A percentile compares a stretch with the other conserved stretches of the same genome.
Evolutionary conservation across 2,113 vertebrate species (phyloP).

Genomic region (Chaetorhynchus papuensis): DNA sequence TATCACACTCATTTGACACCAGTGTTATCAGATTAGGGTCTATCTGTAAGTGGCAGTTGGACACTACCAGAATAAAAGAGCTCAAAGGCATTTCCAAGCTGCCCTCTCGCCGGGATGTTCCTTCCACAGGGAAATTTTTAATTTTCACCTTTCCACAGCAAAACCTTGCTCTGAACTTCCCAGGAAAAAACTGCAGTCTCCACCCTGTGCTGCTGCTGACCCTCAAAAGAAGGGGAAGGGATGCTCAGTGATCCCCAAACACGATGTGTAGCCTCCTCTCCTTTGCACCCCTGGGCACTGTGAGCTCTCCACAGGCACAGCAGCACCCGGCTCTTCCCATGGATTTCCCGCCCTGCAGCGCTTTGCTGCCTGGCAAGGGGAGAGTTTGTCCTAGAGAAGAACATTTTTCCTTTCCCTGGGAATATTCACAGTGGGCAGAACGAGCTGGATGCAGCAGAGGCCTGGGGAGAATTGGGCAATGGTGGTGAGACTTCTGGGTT

Average conservation of each 20-base stretch:
- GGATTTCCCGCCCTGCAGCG: background rate
- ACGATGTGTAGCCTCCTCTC: rapidly evolving
- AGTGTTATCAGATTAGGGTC: background rate
- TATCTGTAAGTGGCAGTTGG: background rate
- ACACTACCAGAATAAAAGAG: background rate
- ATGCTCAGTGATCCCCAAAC: background rate
- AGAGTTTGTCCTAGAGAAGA: background rate
- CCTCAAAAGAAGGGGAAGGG: background rate
- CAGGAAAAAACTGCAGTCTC: background rate
- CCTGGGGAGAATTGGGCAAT: background rate
- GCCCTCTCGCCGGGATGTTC: rapidly evolving
- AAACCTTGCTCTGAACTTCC: background rate
- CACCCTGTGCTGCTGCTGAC: background rate
- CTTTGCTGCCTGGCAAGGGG: background rate
- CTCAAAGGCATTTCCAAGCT: constrained; percentile 7
- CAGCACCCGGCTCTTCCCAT: rapidly evolving
- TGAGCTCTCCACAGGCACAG: background rate
- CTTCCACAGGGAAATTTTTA: background rate
- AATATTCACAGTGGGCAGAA: background rate
- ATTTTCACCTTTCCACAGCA: background rate
- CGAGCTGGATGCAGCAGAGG: background rate
- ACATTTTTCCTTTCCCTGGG: background rate
- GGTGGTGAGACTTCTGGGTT: background rate
- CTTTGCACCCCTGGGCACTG: rapidly evolving
- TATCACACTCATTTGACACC: background rate